These are phyloP conservation scores for Akabosia matsudoensis DNA, from an alignment of 1,140 invertebrate species.

Conservation along the genomic window DNA sequence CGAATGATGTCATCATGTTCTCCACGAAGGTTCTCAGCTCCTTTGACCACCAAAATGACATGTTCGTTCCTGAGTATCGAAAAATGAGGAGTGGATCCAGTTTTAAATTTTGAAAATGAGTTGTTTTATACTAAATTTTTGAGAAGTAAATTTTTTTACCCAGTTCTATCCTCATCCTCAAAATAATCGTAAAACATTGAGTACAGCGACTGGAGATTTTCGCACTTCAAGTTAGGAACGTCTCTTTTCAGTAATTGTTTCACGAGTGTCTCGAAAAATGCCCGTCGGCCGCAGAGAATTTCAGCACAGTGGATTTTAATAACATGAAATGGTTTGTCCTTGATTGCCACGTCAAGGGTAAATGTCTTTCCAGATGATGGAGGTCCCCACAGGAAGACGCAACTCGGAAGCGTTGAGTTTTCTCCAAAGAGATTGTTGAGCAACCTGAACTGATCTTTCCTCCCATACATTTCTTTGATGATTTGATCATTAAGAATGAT, in stretches of 20 bases:
- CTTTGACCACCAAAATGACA: too few species aligned
- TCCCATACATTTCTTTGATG: background rate
- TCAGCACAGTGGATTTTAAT: background rate
- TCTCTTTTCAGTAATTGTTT: background rate
- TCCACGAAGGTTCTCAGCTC: background rate
- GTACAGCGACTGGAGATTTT: background rate
- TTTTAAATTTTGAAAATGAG: too few species aligned
- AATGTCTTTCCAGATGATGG: background rate
- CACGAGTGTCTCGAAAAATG: slow-evolving; percentile 14
- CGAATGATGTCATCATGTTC: background rate
- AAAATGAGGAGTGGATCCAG: too few species aligned
- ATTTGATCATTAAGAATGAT: background rate
- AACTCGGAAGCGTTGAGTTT: background rate
- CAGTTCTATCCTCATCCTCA: background rate
- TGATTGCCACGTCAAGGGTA: background rate
- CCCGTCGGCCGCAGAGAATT: background rate
- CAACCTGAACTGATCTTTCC: background rate
- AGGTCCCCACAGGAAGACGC: slow-evolving; percentile 1
- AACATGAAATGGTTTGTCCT: background rate
- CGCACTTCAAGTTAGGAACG: background rate
- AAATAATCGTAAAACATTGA: background rate
- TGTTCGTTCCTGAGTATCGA: too few species aligned
- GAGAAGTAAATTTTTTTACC: background rate
- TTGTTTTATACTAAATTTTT: too few species aligned
- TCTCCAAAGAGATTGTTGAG: background rate